Evolutionary conservation across 2,888 invertebrate species (phyloP).

Genomic region (Scaptodrosophila latifasciaeformis): DNA sequence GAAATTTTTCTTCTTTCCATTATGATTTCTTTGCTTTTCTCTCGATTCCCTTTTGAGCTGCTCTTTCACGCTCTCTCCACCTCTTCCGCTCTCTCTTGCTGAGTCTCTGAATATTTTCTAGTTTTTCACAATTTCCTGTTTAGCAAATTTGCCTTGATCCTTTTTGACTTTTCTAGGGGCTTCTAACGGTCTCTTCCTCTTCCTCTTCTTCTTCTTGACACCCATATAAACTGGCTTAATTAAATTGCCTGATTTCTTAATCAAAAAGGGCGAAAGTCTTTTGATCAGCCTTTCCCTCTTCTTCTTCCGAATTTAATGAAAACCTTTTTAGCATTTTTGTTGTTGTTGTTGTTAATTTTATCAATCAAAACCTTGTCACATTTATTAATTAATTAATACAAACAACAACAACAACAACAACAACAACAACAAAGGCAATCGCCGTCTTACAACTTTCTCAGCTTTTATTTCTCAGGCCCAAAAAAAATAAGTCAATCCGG

Average conservation of each 20-base stretch:
- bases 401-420: no score
- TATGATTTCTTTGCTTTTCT: not conserved
- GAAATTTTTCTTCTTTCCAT: not conserved
- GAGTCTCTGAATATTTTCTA: no score
- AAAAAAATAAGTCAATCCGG: no score
- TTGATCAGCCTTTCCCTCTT: no score
- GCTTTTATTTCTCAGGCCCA: constrained; percentile 50
- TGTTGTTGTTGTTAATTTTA: constrained; percentile 24
- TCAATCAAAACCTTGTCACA: constrained; percentile 64
- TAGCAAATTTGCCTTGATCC: not conserved
- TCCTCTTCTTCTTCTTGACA: no score
- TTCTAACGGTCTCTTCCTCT: not conserved
- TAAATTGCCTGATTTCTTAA: no score
- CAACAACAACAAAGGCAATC: no score
- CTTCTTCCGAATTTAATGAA: not conserved
- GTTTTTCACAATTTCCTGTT: no score
- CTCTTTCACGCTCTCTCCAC: not conserved
- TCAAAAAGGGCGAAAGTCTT: no score
- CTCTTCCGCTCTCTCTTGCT: no score
- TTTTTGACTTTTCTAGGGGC: not conserved
- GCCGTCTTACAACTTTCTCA: constrained; percentile 1
- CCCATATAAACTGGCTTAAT: not conserved
- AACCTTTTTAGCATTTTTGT: not conserved
- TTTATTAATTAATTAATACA: constrained; percentile 67
- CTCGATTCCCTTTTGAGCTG: not conserved